Percentiles rank a stretch among this genome's conserved stretches.
phyloP scores from a whole-genome alignment of 2,797 vertebrate species.

The Crenuchus spilurus region DNA sequence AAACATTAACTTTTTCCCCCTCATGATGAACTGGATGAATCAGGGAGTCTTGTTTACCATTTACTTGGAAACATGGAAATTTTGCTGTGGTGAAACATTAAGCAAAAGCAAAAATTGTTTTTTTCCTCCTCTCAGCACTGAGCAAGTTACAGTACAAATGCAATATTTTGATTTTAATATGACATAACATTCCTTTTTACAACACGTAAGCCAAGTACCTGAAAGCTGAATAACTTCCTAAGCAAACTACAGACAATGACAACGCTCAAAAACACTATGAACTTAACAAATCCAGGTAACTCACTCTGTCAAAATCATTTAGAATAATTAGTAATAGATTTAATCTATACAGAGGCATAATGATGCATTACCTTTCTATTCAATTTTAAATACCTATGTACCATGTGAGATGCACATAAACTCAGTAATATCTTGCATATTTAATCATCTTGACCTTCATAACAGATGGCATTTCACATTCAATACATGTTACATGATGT shows the following conservation, averaged over 20 bases:
- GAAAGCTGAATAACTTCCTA: too few relatives aligned
- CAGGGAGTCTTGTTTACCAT: constrained; percentile 67
- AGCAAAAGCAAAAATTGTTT: constrained; percentile 43
- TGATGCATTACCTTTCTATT: too few relatives aligned
- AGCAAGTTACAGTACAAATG: too few relatives aligned
- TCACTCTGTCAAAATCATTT: background rate
- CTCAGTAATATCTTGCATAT: background rate
- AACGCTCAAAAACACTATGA: too few relatives aligned
- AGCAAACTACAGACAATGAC: too few relatives aligned
- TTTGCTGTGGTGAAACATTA: constrained; percentile 65
- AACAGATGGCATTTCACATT: background rate
- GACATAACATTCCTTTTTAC: too few relatives aligned
- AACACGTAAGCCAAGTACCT: too few relatives aligned
- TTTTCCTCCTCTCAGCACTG: background rate
- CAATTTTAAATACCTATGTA: too few relatives aligned
- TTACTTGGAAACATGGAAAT: constrained; percentile 71
- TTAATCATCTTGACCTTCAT: background rate
- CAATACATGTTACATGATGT: background rate
- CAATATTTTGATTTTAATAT: constrained; percentile 49
- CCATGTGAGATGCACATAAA: background rate
- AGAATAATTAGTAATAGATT: too few relatives aligned
- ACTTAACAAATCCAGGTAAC: background rate
- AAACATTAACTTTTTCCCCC: constrained; percentile 67
- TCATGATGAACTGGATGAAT: constrained; percentile 75
- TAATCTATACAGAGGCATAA: too few relatives aligned